phyloP scores from a whole-genome alignment of 2,888 invertebrate species.

The Apamea monoglypha region DNA sequence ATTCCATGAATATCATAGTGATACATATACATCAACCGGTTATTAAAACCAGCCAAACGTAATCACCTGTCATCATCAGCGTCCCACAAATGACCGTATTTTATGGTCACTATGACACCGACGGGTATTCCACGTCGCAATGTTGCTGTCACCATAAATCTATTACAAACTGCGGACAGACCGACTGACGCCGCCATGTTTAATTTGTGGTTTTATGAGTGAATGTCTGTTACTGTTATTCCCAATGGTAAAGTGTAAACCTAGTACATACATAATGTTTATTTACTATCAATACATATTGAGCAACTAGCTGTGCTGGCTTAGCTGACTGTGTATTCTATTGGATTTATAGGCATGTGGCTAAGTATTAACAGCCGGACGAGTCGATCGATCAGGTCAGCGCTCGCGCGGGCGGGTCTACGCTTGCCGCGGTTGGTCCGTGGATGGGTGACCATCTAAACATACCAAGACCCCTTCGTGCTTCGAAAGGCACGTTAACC shows the following conservation, averaged over 20 bases:
- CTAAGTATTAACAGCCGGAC: too few relatives aligned
- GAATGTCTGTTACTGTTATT: conserved; percentile 22
- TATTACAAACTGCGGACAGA: conserved; percentile 69
- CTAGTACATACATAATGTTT: background rate
- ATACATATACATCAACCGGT: conserved; percentile 17
- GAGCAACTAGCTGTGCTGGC: background rate
- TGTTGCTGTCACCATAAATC: conserved; percentile 77
- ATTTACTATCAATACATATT: background rate
- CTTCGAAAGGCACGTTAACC: too few relatives aligned
- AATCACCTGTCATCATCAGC: conserved; percentile 79
- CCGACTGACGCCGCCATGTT: conserved; percentile 66
- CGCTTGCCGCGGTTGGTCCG: too few relatives aligned
- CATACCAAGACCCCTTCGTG: too few relatives aligned
- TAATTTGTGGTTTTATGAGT: conserved; percentile 71
- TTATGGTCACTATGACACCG: conserved; percentile 72
- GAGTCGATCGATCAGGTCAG: too few relatives aligned
- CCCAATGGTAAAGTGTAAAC: background rate
- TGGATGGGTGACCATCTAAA: too few relatives aligned
- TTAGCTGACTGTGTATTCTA: background rate
- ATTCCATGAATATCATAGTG: background rate
- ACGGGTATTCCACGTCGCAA: conserved; percentile 64
- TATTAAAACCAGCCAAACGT: conserved; percentile 56
- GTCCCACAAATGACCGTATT: conserved; percentile 74
- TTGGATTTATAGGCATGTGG: background rate
- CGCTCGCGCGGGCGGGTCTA: too few relatives aligned